Conservation (phyloP, 2,113 vertebrate species). For the Neotragus pygmaeus region DNA sequence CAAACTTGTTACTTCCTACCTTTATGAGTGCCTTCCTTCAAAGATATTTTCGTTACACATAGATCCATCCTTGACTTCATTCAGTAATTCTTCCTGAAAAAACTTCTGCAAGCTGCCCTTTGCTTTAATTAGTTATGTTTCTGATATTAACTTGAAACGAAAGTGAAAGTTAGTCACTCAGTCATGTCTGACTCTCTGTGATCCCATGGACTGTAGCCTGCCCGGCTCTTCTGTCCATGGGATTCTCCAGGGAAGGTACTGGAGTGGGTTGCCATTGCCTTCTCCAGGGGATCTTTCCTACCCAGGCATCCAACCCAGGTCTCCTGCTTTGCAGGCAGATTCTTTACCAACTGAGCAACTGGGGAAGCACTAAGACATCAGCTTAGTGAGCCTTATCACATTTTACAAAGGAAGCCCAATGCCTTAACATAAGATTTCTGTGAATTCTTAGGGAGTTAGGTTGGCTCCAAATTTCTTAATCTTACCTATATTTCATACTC, state of each 20-base stretch:
- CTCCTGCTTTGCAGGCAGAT: neutral
- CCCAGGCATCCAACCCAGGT: neutral
- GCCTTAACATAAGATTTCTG: neutral
- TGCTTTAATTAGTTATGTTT: neutral
- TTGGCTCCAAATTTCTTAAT: neutral
- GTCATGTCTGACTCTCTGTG: neutral
- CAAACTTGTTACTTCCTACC: neutral
- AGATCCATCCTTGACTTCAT: neutral
- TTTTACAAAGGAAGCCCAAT: neutral
- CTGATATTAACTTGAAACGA: neutral
- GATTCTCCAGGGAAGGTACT: neutral
- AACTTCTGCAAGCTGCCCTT: neutral
- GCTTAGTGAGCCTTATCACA: neutral
- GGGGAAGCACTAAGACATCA: neutral
- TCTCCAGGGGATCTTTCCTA: neutral
- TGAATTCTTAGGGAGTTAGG: neutral
- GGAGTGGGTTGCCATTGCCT: neutral
- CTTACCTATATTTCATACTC: neutral
- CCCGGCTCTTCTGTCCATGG: neutral
- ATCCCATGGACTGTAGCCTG: neutral
- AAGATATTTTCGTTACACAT: neutral
- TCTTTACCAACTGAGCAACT: neutral
- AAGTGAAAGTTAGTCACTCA: neutral
- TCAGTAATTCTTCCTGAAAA: neutral
- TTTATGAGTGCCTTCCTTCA: neutral